Percentiles rank a stretch among this genome's conserved stretches.
Conservation (phyloP, 2,113 vertebrate genomes). For the Paradoxurus hermaphroditus region DNA sequence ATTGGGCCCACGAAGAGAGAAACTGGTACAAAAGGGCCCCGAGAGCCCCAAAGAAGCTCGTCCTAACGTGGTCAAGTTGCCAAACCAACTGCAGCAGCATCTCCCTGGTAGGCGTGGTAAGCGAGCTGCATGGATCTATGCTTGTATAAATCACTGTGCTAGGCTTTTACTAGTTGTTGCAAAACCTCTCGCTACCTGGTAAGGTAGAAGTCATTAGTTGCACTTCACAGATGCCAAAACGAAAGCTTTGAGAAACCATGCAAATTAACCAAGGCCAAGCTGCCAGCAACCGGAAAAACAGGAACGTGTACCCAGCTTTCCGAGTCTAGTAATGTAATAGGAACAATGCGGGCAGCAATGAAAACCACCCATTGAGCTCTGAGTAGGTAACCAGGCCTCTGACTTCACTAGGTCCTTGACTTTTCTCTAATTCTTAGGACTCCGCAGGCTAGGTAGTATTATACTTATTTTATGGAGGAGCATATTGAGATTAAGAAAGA, state of each 20-base stretch:
- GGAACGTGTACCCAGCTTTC: not conserved
- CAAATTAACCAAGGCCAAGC: not conserved
- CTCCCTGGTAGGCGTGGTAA: not conserved
- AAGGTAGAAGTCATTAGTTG: not conserved
- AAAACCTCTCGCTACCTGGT: not conserved
- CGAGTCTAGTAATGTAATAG: not conserved
- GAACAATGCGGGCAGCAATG: too few relatives aligned
- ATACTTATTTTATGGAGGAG: not conserved
- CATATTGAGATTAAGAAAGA: not conserved
- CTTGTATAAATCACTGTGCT: not conserved
- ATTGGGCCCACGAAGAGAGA: not conserved
- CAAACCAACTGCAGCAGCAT: accelerated
- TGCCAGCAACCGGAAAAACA: not conserved
- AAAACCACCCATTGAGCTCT: not conserved
- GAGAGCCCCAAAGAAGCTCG: not conserved
- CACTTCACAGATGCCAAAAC: not conserved
- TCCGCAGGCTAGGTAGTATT: not conserved
- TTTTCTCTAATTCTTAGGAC: not conserved
- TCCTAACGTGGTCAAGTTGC: not conserved
- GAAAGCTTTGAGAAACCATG: not conserved
- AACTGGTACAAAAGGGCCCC: not conserved
- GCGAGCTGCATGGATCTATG: not conserved
- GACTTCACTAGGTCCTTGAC: not conserved
- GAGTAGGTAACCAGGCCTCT: not conserved
- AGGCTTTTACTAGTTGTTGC: not conserved